A percentile compares a stretch with the other conserved stretches of the same genome.
phyloP scores from a whole-genome alignment of 1,140 invertebrate genomes.

The Agrypnia vestita region DNA sequence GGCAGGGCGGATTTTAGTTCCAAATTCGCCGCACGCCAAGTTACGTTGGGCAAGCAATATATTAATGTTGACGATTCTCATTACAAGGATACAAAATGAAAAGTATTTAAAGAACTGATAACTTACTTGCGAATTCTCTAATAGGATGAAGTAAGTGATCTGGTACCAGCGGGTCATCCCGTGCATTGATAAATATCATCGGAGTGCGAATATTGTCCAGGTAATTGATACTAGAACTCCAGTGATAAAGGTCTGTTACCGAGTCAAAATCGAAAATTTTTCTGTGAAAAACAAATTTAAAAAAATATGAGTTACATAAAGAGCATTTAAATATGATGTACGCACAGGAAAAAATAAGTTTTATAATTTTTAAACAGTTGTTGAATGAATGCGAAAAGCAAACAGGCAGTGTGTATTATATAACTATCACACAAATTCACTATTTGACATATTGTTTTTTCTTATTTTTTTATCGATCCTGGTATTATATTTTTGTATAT shows the following conservation, averaged over 20 bases:
- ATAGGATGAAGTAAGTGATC: slow-evolving; percentile 81
- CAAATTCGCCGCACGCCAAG: too few species aligned
- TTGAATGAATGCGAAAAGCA: background rate
- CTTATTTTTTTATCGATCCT: too few species aligned
- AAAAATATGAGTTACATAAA: background rate
- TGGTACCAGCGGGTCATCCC: slow-evolving; percentile 92
- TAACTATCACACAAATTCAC: too few species aligned
- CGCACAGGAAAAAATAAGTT: background rate
- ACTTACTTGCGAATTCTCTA: slow-evolving; percentile 83
- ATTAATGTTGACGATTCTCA: too few species aligned
- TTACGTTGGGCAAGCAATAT: too few species aligned
- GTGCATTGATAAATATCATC: slow-evolving; percentile 91
- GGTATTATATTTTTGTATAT: too few species aligned
- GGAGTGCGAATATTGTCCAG: slow-evolving; percentile 84
- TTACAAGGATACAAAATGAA: too few species aligned
- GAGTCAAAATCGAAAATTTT: slow-evolving; percentile 84
- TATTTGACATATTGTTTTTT: too few species aligned
- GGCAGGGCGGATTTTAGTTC: too few species aligned
- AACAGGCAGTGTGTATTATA: background rate
- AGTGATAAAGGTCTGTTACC: slow-evolving; percentile 86
- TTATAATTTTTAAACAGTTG: background rate
- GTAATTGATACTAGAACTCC: slow-evolving; percentile 86
- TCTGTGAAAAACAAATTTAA: slow-evolving; percentile 68
- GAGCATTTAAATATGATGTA: background rate
- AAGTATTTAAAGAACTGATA: too few species aligned